phyloP scores from a whole-genome alignment of 2,113 vertebrate species.

The Rhagologus leucostigma region DNA sequence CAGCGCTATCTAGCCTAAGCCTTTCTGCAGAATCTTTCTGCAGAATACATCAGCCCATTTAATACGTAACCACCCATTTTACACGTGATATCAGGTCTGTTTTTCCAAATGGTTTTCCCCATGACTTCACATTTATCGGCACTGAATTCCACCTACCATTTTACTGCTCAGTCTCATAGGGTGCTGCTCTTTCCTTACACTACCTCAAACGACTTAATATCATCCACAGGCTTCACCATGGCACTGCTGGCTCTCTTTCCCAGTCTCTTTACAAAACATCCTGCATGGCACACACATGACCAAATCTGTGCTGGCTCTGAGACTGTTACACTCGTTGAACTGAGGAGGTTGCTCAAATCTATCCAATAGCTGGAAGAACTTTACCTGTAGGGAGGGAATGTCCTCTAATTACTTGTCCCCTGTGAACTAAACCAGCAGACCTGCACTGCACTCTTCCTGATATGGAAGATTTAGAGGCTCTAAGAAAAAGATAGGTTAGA shows the following conservation, averaged over 20 bases:
- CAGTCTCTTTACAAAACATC: not conserved
- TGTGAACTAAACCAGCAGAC: not conserved
- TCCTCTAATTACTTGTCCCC: not conserved
- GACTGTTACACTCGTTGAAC: not conserved
- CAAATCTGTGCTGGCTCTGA: not conserved
- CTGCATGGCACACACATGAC: not conserved
- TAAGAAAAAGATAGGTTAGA: not conserved
- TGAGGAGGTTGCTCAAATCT: not conserved
- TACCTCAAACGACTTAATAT: fast-evolving
- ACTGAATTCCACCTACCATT: not conserved
- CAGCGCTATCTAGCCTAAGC: not conserved
- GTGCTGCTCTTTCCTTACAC: not conserved
- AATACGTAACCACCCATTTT: not conserved
- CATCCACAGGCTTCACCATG: not conserved
- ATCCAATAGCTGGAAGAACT: not conserved
- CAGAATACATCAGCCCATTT: not conserved
- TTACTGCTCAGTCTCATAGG: not conserved
- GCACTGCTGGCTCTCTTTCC: not conserved
- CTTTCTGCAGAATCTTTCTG: not conserved
- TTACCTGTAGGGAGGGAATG: not conserved
- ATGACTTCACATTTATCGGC: not conserved
- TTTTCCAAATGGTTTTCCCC: not conserved
- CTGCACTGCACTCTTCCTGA: not conserved
- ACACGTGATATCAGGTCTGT: not conserved
- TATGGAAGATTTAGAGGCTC: not conserved